phyloP scores from a whole-genome alignment of 2,113 vertebrate species.

The Orthonyx spaldingii region DNA sequence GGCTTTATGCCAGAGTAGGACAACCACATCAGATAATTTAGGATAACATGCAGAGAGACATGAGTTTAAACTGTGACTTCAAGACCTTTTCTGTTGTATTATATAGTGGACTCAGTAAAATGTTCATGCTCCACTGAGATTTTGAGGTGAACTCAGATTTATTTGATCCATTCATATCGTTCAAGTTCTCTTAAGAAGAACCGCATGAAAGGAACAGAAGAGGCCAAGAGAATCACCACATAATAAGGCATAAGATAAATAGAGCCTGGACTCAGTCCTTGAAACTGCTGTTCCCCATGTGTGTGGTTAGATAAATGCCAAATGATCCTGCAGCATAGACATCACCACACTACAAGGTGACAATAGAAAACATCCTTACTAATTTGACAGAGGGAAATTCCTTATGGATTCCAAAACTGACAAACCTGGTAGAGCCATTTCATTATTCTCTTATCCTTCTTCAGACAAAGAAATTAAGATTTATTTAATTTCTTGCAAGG shows the following conservation, averaged over 20 bases:
- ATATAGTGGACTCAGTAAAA: background rate
- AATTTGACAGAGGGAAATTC: background rate
- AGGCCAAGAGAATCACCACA: background rate
- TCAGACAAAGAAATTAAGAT: background rate
- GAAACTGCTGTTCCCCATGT: background rate
- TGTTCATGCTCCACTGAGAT: background rate
- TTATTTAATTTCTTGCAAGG: background rate
- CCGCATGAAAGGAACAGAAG: background rate
- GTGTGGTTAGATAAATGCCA: background rate
- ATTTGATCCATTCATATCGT: background rate
- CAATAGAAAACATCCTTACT: background rate
- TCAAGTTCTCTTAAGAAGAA: background rate
- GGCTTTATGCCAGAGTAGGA: background rate
- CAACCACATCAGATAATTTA: background rate
- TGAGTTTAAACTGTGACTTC: background rate
- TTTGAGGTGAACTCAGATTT: background rate
- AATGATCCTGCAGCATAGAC: background rate
- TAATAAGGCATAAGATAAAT: background rate
- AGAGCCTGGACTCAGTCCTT: background rate
- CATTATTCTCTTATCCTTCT: background rate
- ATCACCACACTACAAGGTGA: background rate
- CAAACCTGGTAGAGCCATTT: background rate
- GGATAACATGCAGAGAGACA: background rate
- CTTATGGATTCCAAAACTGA: background rate
- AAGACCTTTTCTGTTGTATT: background rate